Conservation (phyloP, 2,888 invertebrate species). For the Biston betularia region DNA sequence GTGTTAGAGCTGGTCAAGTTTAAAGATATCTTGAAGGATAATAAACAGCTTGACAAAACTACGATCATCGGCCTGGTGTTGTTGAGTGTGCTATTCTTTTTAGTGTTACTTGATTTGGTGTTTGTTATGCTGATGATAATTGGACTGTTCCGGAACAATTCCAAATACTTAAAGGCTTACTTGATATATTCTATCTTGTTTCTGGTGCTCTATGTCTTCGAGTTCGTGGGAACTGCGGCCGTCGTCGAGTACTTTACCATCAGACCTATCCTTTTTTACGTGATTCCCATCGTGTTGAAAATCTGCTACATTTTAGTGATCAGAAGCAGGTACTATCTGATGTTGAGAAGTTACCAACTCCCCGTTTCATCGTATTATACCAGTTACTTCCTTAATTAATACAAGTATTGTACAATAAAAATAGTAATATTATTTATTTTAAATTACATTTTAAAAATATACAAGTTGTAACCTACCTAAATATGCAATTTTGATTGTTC, state of each 20-base stretch:
- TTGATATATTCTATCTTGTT: neutral
- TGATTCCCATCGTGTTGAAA: neutral
- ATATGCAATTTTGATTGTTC: no score
- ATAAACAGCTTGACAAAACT: neutral
- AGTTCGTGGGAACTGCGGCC: neutral
- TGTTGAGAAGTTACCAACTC: neutral
- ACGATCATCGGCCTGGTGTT: neutral
- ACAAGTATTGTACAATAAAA: no score
- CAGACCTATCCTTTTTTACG: neutral
- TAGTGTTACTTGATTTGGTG: neutral
- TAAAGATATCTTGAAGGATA: neutral
- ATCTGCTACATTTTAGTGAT: neutral
- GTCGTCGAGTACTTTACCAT: neutral
- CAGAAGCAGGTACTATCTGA: neutral
- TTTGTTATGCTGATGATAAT: neutral
- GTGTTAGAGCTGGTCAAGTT: neutral
- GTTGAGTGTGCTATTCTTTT: no score
- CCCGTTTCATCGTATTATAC: neutral
- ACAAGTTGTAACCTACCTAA: no score
- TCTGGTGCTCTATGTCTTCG: neutral
- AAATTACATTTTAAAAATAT: no score
- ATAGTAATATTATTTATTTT: no score
- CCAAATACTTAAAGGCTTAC: neutral
- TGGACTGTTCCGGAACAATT: neutral
- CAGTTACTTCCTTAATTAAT: neutral